A percentile compares a stretch with the other conserved stretches of the same genome.
These are phyloP conservation scores for Wasmannia auropunctata DNA, from an alignment of 1,140 invertebrate genomes.

Conservation along the genomic window DNA sequence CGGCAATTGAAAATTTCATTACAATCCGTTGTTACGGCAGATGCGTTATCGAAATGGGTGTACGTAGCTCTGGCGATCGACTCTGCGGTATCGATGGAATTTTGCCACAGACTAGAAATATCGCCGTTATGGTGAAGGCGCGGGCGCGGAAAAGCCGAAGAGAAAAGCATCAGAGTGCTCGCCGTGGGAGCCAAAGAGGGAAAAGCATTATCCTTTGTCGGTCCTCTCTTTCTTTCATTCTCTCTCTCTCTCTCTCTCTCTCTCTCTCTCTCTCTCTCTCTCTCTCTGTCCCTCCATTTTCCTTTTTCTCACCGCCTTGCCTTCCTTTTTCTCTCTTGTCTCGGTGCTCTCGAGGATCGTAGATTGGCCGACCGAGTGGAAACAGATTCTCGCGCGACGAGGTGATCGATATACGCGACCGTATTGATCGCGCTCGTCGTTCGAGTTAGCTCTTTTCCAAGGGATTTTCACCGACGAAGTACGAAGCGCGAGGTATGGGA, in stretches of 20 bases:
- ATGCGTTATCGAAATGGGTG: constrained; percentile 39
- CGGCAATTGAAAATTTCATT: constrained; percentile 51
- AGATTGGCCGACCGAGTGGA: constrained; percentile 60
- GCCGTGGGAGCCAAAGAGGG: neutral
- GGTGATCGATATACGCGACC: constrained; percentile 46
- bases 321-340: neutral
- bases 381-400: constrained; percentile 51
- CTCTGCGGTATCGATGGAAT: constrained; percentile 35
- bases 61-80: constrained; percentile 9
- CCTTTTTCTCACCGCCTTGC: neutral
- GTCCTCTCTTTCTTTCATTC: neutral
- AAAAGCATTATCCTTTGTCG: constrained; percentile 60
- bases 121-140: constrained; percentile 36
- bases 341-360: constrained; percentile 38
- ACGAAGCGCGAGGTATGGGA: neutral
- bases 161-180: constrained; percentile 32
- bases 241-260: neutral
- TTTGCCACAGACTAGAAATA: constrained; percentile 37
- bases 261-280: neutral
- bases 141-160: constrained; percentile 40
- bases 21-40: constrained; percentile 43
- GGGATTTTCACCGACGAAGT: constrained; percentile 55
- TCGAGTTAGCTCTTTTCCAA: constrained; percentile 68
- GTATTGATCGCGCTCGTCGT: constrained; percentile 70
- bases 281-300: neutral